A percentile compares a stretch with the other conserved stretches of the same genome.
Conservation (phyloP, 2,888 invertebrate genomes). For the Zonitis immaculata region DNA sequence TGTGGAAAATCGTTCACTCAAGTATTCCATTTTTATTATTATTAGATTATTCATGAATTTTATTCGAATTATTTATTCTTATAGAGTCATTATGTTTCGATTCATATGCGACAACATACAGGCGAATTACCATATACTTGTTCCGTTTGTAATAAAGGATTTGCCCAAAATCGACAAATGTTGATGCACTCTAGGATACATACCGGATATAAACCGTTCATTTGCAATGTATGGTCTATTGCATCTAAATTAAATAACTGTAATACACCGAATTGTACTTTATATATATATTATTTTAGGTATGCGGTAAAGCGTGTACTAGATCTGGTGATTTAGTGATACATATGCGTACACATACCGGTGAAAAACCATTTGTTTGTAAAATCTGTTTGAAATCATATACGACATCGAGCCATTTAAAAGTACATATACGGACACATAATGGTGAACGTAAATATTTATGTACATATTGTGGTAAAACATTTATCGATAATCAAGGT, state of each 20-base stretch:
- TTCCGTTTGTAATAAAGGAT: constrained; percentile 35
- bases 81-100: constrained; percentile 39
- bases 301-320: constrained; percentile 39
- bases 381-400: constrained; percentile 34
- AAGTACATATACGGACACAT: constrained; percentile 38
- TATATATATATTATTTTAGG: constrained; percentile 31
- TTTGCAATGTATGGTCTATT: constrained; percentile 39
- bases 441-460: constrained; percentile 35
- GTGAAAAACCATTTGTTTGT: constrained; percentile 40
- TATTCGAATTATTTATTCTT: constrained; percentile 13
- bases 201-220: constrained; percentile 39
- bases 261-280: no score
- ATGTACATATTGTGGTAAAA: constrained; percentile 35
- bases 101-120: constrained; percentile 43
- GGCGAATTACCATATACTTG: constrained; percentile 39
- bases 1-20: constrained; percentile 41
- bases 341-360: constrained; percentile 40
- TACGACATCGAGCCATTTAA: constrained; percentile 39
- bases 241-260: no score
- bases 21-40: no score
- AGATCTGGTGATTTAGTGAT: constrained; percentile 38
- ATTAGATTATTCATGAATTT: neutral
- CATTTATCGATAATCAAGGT: constrained; percentile 36
- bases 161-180: constrained; percentile 39
- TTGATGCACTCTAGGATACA: constrained; percentile 39